Conservation (phyloP, 2,797 vertebrate genomes). For the Propithecus deckenii region DNA sequence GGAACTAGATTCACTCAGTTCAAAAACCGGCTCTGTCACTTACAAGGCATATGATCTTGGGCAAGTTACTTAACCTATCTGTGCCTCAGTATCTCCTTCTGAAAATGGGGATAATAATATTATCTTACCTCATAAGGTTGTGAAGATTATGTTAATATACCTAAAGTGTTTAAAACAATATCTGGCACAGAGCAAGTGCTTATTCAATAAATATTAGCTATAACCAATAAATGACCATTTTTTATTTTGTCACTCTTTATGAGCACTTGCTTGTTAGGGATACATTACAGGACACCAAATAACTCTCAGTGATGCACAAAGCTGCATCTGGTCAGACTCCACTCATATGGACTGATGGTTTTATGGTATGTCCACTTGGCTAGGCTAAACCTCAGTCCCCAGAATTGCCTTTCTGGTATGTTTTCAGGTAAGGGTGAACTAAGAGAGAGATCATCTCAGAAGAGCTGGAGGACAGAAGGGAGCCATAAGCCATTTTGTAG, state of each 20-base stretch:
- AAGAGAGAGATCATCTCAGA: not conserved
- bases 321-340: not conserved
- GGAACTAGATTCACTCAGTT: not conserved
- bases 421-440: not conserved
- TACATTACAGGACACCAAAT: not conserved
- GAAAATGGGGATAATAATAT: not conserved
- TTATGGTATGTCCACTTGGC: not conserved
- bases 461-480: not conserved
- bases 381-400: not conserved
- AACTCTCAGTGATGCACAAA: not conserved
- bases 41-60: not conserved
- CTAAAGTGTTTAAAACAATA: not conserved
- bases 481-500: not conserved
- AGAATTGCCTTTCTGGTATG: not conserved
- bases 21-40: not conserved
- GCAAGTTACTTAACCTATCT: not conserved
- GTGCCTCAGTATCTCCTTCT: not conserved
- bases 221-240: not conserved
- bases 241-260: not conserved
- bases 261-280: not conserved
- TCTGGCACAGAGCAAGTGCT: not conserved
- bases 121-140: not conserved
- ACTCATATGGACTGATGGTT: not conserved
- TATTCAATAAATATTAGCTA: conserved; percentile 6
- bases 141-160: not conserved